Conservation (phyloP, 2,113 vertebrate genomes). For the rabbit (Oryctolagus cuniculus) region mOryCun1.1 NC_091432.1:221560501-221561000, state of each 20-base stretch:
- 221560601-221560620: no score
- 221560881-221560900: background rate
- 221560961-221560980: background rate
- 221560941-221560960: background rate
- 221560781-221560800: background rate
- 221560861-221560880: background rate
- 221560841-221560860: background rate
- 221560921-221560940: background rate
- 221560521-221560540: background rate
- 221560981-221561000: background rate
- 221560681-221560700: background rate
- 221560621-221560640: no score
- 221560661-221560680: background rate
- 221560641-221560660: no score
- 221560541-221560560: background rate
- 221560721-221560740: background rate
- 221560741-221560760: background rate
- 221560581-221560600: no score
- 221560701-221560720: background rate
- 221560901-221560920: background rate
- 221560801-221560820: background rate
- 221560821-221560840: accelerated
- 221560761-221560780: background rate
- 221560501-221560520: background rate
- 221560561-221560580: background rate